These are phyloP conservation scores for Tipula unca DNA, from an alignment of 2,888 invertebrate species.

Conservation along the genomic window DNA sequence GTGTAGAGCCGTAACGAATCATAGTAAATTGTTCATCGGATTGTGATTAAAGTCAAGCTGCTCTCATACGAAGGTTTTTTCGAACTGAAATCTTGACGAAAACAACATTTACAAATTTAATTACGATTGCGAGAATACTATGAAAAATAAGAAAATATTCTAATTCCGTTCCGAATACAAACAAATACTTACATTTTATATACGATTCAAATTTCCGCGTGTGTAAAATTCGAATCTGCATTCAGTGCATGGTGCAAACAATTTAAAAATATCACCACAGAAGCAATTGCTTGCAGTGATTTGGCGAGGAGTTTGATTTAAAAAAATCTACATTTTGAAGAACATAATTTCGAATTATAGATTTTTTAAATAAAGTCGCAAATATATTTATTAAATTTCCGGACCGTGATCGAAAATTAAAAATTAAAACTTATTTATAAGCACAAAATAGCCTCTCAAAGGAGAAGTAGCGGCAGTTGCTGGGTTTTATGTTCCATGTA, in stretches of 20 bases:
- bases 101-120: too few relatives aligned
- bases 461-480: neutral
- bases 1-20: too few relatives aligned
- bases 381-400: neutral
- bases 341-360: neutral
- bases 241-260: neutral
- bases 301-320: neutral
- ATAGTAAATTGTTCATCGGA: too few relatives aligned
- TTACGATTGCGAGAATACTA: too few relatives aligned
- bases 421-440: neutral
- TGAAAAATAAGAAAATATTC: too few relatives aligned
- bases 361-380: neutral
- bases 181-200: too few relatives aligned
- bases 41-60: too few relatives aligned
- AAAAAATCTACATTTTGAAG: neutral
- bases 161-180: too few relatives aligned
- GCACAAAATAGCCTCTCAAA: neutral
- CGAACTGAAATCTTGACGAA: too few relatives aligned
- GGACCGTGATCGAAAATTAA: neutral
- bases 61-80: too few relatives aligned
- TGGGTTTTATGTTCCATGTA: neutral
- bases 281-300: neutral
- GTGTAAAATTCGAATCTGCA: neutral
- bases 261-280: neutral
- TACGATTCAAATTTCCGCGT: neutral